These are phyloP conservation scores for Heloderma charlesbogerti DNA, from an alignment of 2,113 vertebrate species.

Conservation along the genomic window DNA sequence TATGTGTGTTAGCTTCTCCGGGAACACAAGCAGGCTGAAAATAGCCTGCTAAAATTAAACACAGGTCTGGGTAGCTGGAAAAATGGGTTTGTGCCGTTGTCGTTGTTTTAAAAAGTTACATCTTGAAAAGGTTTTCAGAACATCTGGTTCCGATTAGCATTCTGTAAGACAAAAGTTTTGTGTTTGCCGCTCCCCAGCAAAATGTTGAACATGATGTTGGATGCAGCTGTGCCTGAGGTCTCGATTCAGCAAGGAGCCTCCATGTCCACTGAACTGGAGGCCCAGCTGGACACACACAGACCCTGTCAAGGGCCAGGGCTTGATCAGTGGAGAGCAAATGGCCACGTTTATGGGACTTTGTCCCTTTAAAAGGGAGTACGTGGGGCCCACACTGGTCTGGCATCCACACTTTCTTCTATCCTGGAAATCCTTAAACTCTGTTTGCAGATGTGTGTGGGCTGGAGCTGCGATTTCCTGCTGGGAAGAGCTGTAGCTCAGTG, in stretches of 20 bases:
- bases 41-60: slow-evolving; percentile 59
- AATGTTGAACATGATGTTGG: not conserved
- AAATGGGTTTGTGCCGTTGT: slow-evolving; percentile 31
- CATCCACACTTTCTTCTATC: not conserved
- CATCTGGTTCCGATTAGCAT: not conserved
- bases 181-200: not conserved
- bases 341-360: no score
- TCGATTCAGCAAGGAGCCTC: no score
- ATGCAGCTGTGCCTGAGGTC: not conserved
- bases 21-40: slow-evolving; percentile 56
- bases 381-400: no score
- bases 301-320: not conserved
- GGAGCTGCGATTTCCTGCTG: not conserved
- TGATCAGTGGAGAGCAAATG: no score
- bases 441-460: not conserved
- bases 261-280: no score
- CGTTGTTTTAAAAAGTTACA: slow-evolving; percentile 29
- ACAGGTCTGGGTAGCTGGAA: slow-evolving; percentile 39
- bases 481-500: not conserved
- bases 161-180: slow-evolving; percentile 14
- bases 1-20: slow-evolving; percentile 14
- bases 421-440: not conserved
- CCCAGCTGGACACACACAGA: not conserved
- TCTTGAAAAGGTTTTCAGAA: not conserved
- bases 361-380: no score